phyloP scores from a whole-genome alignment of 1,140 invertebrate species.

The Lordiphosa clarofinis region DNA sequence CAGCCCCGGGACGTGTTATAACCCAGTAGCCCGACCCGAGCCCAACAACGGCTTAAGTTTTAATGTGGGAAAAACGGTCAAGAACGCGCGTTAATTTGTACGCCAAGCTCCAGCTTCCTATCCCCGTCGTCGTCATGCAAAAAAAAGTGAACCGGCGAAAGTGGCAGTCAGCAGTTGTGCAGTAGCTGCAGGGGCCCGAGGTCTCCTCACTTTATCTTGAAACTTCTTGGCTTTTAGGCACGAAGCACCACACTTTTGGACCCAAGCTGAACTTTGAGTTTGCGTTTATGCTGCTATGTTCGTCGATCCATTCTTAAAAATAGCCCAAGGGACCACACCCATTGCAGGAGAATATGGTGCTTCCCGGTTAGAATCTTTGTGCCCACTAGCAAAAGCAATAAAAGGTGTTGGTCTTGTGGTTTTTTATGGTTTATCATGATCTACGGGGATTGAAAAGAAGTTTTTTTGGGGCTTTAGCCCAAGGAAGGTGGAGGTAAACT shows the following conservation, averaged over 20 bases:
- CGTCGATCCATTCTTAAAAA: constrained; percentile 76
- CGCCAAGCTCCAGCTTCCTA: constrained; percentile 21
- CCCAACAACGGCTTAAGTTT: constrained; percentile 59
- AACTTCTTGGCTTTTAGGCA: constrained; percentile 40
- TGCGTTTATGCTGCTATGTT: constrained; percentile 55
- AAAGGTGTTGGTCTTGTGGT: constrained; percentile 54
- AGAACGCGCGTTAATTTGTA: constrained; percentile 67
- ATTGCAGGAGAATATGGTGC: constrained; percentile 68
- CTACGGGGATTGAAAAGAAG: constrained; percentile 16
- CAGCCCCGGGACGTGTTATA: constrained; percentile 31
- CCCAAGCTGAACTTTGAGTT: constrained; percentile 18
- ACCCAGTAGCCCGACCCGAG: constrained; percentile 27
- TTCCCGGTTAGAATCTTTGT: constrained; percentile 42
- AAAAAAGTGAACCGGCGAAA: neutral
- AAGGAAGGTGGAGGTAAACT: constrained; percentile 24
- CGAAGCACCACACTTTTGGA: constrained; percentile 71
- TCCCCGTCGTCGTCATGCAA: neutral
- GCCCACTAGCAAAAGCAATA: constrained; percentile 22
- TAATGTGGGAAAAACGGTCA: constrained; percentile 79
- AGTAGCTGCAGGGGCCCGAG: neutral
- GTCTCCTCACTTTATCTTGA: neutral
- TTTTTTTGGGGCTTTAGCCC: too few species aligned
- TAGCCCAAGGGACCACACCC: constrained; percentile 61
- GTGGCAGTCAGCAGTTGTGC: neutral
- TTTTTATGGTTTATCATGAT: constrained; percentile 76